Conservation (phyloP, 2,113 vertebrate genomes). For the Acanthochromis polyacanthus region DNA sequence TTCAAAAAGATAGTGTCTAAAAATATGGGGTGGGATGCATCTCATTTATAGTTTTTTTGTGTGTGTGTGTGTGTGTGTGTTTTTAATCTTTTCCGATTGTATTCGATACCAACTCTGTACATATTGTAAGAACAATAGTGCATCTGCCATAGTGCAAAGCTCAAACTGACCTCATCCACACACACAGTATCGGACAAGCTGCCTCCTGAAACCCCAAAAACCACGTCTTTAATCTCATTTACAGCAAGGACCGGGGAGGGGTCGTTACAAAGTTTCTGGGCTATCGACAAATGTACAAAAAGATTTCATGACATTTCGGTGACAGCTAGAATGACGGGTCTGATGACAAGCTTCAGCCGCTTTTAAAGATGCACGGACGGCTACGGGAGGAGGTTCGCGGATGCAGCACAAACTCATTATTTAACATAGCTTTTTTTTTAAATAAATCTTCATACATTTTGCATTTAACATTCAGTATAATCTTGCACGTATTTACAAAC, state of each 20-base stretch:
- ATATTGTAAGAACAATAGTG: conserved; percentile 65
- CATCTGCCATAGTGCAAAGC: conserved; percentile 72
- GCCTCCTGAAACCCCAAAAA: conserved; percentile 38
- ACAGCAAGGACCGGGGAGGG: conserved; percentile 28
- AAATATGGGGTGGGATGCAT: conserved; percentile 71
- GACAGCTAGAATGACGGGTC: conserved; percentile 49
- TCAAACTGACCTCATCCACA: conserved; percentile 43
- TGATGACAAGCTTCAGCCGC: conserved; percentile 25
- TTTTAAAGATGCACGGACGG: conserved; percentile 42
- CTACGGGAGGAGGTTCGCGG: conserved; percentile 36
- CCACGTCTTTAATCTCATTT: conserved; percentile 70
- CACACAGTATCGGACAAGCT: conserved; percentile 33
- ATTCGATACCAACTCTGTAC: conserved; percentile 67
- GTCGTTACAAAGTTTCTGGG: conserved; percentile 47
- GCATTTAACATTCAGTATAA: conserved; percentile 76
- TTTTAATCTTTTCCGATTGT: conserved; percentile 27
- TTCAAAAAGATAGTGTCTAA: conserved; percentile 79
- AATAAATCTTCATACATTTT: conserved; percentile 66
- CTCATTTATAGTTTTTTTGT: conserved; percentile 45
- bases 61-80: no score
- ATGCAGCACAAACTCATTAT: conserved; percentile 47
- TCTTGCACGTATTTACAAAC: conserved; percentile 81
- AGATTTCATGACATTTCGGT: conserved; percentile 40
- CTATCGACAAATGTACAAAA: conserved; percentile 78
- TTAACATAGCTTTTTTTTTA: conserved; percentile 58